Evolutionary conservation across 2,888 invertebrate species (phyloP).

Genomic region (Nymphalis c-album): DNA sequence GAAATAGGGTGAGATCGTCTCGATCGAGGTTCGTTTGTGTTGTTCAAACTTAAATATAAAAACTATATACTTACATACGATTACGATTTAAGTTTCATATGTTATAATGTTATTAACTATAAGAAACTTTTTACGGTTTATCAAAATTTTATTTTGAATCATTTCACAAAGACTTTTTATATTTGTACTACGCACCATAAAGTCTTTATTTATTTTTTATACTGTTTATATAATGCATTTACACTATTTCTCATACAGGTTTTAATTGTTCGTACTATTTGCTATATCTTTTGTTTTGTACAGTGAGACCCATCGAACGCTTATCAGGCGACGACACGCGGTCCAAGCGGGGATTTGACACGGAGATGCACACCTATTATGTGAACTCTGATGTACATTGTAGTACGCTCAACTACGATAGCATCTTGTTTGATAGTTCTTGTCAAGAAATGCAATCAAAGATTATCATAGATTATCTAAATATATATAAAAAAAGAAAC

Average conservation of each 20-base stretch:
- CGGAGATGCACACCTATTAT: conserved; percentile 64
- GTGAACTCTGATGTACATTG: conserved; percentile 38
- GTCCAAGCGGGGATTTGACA: conserved; percentile 64
- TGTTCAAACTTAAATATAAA: no score
- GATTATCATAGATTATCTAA: no score
- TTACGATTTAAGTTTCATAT: no score
- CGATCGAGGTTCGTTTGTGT: not conserved
- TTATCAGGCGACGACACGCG: conserved; percentile 75
- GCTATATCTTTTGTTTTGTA: conserved; percentile 23
- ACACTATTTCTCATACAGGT: not conserved
- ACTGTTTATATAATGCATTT: not conserved
- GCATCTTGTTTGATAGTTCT: conserved; percentile 11
- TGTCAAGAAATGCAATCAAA: not conserved
- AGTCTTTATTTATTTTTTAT: not conserved
- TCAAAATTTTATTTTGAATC: no score
- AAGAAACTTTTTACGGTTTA: no score
- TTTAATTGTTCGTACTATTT: not conserved
- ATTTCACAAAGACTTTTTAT: no score
- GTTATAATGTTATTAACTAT: no score
- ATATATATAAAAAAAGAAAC: no score
- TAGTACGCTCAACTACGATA: conserved; percentile 2
- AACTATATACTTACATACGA: no score
- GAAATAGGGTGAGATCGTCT: not conserved
- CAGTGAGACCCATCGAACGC: conserved; percentile 48
- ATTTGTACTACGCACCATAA: no score